phyloP scores from a whole-genome alignment of 35 echinoderm and acorn worm genomes.

The Ophiothrix spiculata region DNA sequence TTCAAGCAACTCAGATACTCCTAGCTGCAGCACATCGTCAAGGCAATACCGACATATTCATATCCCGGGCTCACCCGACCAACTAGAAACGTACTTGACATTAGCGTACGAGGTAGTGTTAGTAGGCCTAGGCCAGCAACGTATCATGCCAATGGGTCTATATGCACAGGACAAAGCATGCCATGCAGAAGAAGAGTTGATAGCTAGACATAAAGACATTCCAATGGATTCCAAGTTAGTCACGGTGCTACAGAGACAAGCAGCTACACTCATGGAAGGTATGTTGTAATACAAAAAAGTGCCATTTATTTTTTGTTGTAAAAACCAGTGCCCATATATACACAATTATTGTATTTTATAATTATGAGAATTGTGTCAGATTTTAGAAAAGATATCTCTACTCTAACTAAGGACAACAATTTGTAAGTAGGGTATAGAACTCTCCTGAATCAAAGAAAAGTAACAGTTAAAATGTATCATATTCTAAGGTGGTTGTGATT shows the following conservation, averaged over 20 bases:
- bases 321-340: not conserved
- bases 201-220: conserved; percentile 86
- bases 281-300: not conserved
- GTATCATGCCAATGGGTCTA: conserved; percentile 93
- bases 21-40: conserved; percentile 32
- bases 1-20: conserved; percentile 35
- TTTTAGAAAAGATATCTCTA: too few species aligned
- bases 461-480: too few species aligned
- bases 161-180: conserved; percentile 98
- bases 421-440: too few species aligned
- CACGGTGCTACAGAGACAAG: conserved; percentile 89
- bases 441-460: too few species aligned
- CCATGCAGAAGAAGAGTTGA: conserved; percentile 91
- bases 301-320: not conserved
- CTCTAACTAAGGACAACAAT: too few species aligned
- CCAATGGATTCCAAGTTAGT: conserved; percentile 80
- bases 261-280: conserved; percentile 88
- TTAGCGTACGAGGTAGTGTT: conserved; percentile 84
- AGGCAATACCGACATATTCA: conserved; percentile 65
- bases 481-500: too few species aligned
- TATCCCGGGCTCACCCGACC: conserved; percentile 58
- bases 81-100: conserved; percentile 82
- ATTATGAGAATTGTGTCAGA: too few species aligned
- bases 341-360: not conserved
- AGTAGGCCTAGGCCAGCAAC: conserved; percentile 91